Evolutionary conservation across 2,888 invertebrate species (phyloP).

Genomic region (Drosophila stalkeri): DNA sequence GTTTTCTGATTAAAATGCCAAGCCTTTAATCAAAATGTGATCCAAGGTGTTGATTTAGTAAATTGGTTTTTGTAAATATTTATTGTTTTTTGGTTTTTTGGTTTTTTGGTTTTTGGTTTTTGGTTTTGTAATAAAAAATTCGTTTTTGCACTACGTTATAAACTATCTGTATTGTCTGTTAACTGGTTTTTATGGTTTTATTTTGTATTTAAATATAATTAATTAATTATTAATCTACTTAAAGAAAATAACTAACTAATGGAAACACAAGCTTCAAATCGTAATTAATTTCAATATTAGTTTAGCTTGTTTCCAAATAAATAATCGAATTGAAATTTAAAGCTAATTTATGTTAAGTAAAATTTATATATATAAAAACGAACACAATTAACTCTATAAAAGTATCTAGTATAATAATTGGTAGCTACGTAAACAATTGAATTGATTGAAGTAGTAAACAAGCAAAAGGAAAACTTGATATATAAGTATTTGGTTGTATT

Average conservation of each 20-base stretch:
- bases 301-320: constrained; percentile 25
- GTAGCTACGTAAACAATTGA: constrained; percentile 51
- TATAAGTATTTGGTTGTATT: constrained; percentile 1
- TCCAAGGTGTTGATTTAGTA: constrained; percentile 4
- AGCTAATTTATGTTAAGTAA: constrained; percentile 42
- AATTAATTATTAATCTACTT: constrained; percentile 65
- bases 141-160: constrained; percentile 51
- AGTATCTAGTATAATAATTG: constrained; percentile 13
- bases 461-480: constrained; percentile 37
- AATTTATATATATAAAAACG: constrained; percentile 1
- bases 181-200: constrained; percentile 67
- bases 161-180: constrained; percentile 70
- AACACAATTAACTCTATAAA: background rate
- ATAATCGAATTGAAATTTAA: constrained; percentile 32
- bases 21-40: constrained; percentile 22
- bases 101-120: constrained; percentile 14
- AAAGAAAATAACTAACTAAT: constrained; percentile 69
- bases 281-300: constrained; percentile 5
- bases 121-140: constrained; percentile 17
- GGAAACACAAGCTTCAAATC: constrained; percentile 15
- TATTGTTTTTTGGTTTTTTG: constrained; percentile 25
- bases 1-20: constrained; percentile 23
- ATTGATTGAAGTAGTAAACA: constrained; percentile 41
- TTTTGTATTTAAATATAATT: constrained; percentile 22
- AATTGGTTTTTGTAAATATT: constrained; percentile 14